Conservation (phyloP, 2,888 invertebrate species). For the Nezara viridula region DNA sequence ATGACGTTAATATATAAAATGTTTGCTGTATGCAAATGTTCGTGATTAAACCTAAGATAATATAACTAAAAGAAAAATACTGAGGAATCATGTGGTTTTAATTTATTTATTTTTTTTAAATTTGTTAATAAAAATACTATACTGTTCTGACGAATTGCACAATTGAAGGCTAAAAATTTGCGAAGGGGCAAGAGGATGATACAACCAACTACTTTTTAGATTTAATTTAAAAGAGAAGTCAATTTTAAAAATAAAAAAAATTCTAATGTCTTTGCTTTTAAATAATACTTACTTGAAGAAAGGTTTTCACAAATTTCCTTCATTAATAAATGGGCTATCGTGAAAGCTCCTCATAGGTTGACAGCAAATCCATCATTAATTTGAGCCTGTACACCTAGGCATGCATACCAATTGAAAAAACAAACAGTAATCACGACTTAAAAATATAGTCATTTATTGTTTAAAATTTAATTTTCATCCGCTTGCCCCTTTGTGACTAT, state of each 20-base stretch:
- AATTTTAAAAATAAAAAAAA: background rate
- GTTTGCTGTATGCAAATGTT: no score
- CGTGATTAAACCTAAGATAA: no score
- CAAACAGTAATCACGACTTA: constrained; percentile 20
- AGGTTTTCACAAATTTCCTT: constrained; percentile 21
- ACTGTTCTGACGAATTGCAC: background rate
- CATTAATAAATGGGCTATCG: background rate
- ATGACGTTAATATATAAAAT: no score
- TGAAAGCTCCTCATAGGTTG: background rate
- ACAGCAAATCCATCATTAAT: background rate
- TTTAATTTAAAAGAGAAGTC: background rate
- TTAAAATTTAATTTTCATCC: constrained; percentile 16
- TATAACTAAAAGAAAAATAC: background rate
- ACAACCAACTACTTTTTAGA: background rate
- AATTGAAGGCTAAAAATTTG: background rate
- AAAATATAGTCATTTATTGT: background rate
- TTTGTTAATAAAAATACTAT: background rate
- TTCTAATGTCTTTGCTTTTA: background rate
- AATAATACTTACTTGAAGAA: constrained; percentile 32
- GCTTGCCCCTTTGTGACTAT: background rate
- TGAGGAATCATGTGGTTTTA: background rate
- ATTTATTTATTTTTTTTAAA: no score
- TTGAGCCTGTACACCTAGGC: background rate
- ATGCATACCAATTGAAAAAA: constrained; percentile 34
- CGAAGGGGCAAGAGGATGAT: constrained; percentile 44